phyloP scores from a whole-genome alignment of 2,888 invertebrate species.

The Agelastica alni region DNA sequence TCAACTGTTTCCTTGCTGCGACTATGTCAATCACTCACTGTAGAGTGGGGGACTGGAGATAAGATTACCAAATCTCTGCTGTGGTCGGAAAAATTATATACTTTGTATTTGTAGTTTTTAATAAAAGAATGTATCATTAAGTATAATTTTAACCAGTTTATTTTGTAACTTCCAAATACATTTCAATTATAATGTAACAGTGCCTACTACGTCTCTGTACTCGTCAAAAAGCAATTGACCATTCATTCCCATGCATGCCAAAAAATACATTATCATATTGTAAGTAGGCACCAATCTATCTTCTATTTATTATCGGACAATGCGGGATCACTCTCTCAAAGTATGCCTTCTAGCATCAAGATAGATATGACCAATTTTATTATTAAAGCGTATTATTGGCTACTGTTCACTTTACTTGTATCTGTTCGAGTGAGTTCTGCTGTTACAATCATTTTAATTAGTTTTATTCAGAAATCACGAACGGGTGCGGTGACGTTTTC shows the following conservation, averaged over 20 bases:
- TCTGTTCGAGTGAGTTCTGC: conserved; percentile 33
- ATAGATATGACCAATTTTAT: conserved; percentile 28
- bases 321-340: conserved; percentile 20
- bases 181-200: too few relatives aligned
- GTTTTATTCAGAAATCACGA: too few relatives aligned
- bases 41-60: too few relatives aligned
- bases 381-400: conserved; percentile 24
- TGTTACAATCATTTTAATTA: conserved; percentile 33
- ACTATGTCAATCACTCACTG: too few relatives aligned
- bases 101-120: too few relatives aligned
- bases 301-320: conserved; percentile 13
- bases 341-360: conserved; percentile 24
- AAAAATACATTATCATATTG: conserved; percentile 16
- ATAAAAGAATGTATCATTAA: too few relatives aligned
- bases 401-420: conserved; percentile 33
- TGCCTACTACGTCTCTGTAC: conserved; percentile 4
- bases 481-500: too few relatives aligned
- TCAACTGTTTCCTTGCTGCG: too few relatives aligned
- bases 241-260: conserved; percentile 2
- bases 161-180: too few relatives aligned
- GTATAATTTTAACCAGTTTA: background rate
- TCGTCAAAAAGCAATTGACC: conserved; percentile 4
- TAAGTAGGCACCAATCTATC: conserved; percentile 10
- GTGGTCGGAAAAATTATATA: too few relatives aligned
- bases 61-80: too few relatives aligned